Conservation (phyloP, 1,140 invertebrate species). For the Paraescarpia echinospica region DNA sequence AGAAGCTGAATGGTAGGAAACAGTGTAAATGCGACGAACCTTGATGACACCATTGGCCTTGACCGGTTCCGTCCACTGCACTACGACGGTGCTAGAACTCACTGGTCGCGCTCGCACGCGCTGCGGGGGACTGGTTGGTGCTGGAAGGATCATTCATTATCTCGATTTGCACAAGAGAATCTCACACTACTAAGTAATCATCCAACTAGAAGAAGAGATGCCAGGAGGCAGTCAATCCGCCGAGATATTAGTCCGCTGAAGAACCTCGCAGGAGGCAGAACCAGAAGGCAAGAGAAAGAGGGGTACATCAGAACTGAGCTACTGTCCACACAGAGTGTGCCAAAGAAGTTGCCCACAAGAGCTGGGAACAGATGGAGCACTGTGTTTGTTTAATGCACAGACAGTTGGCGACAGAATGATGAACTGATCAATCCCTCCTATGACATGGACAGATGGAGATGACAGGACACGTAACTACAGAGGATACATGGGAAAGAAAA, state of each 20-base stretch:
- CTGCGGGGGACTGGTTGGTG: conserved; percentile 89
- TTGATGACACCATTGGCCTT: conserved; percentile 95
- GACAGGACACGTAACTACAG: background rate
- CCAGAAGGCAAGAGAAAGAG: background rate
- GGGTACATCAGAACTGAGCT: background rate
- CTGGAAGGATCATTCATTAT: conserved; percentile 60
- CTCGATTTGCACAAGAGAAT: background rate
- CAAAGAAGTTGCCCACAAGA: too few species aligned
- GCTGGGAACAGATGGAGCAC: background rate
- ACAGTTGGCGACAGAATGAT: background rate
- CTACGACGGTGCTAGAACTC: conserved; percentile 91
- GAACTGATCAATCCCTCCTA: background rate
- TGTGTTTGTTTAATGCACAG: background rate
- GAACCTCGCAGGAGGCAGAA: background rate
- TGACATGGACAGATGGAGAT: background rate
- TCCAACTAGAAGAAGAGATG: background rate
- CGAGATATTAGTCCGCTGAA: background rate
- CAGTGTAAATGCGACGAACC: conserved; percentile 63
- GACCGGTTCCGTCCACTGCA: conserved; percentile 96
- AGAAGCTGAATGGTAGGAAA: background rate
- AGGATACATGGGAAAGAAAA: background rate
- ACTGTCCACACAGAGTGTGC: background rate
- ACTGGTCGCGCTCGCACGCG: conserved; percentile 90
- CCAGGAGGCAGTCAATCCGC: too few species aligned
- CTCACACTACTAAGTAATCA: background rate